Base-by-base conservation (phyloP, 2,797 vertebrate genomes). In the Rachycentron canadum region DNA sequence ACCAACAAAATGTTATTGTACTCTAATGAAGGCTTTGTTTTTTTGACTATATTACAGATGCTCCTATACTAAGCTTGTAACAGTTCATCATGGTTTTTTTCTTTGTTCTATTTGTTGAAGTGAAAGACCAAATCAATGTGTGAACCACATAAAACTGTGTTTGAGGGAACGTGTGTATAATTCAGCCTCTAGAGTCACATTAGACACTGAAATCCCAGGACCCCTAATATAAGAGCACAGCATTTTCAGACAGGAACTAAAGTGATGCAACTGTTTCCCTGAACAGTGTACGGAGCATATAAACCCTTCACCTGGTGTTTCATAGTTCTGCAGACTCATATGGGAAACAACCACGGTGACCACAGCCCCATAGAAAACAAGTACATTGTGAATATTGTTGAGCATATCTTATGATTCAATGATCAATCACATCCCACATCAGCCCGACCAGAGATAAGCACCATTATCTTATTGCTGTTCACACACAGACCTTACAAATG, bases 111-210 rank as follows among this genome's bases (percentile, higher is more conserved):
- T 26, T 56, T 21, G 3, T 32, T 30, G 53, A 14, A 60, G 38
- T 49, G 25, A 58, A 25, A 23, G 8, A 28, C 26, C 6, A 30
- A 25, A 73, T 67, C 14, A 50, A 53, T 41, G 25, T 77, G 71
- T 63, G 32, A 23, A 19, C 25, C 9, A 1, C 32, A 32, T 32
- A 32, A 32, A 32, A 32, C 32, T 32, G 32, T 30, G 28, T 25
- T 36, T 36, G 25, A 28, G 70, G n/a, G 59, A 30, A 7, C 7
- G 26, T 50, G 34, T 73, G 52, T 45, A 49, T 10, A 17, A 52
- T 25, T 78, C 41, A 34, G 65, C 58, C 83, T 69, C 83, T 38
- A n/a, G 67, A 72, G 82, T 60, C 57, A 79, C 76, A 86, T 88
- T 84, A 88, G 40, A 2, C 34, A 73, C 25, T 12, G 3, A 77